These are phyloP conservation scores for Formica exsecta DNA, from an alignment of 1,140 invertebrate species.

Conservation along the genomic window DNA sequence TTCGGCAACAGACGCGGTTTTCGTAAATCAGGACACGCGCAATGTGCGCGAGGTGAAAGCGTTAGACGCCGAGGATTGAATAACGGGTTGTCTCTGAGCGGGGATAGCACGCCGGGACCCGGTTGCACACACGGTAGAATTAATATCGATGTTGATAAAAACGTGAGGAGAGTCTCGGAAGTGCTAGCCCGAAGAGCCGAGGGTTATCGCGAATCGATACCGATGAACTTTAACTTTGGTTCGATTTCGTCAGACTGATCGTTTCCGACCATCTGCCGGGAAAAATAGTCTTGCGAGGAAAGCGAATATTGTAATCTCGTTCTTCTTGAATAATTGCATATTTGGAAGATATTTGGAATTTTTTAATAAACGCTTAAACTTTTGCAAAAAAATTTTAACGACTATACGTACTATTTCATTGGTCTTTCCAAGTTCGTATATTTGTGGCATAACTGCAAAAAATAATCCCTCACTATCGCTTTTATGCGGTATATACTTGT, in stretches of 20 bases:
- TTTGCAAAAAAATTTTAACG: neutral
- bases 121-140: conserved; percentile 55
- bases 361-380: neutral
- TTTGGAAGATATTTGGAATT: neutral
- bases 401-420: neutral
- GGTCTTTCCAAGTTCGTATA: neutral
- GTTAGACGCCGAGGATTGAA: conserved; percentile 60
- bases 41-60: conserved; percentile 62
- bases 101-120: neutral
- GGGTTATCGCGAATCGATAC: conserved; percentile 66
- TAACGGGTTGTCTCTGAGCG: neutral
- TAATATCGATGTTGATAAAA: conserved; percentile 51
- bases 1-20: conserved; percentile 28
- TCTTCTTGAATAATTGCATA: neutral
- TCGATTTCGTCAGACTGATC: neutral
- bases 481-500: conserved; percentile 46
- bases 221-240: conserved; percentile 53
- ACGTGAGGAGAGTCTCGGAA: conserved; percentile 58
- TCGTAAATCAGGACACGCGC: conserved; percentile 69
- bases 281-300: conserved; percentile 2
- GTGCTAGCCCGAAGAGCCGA: conserved; percentile 22
- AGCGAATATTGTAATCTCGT: neutral
- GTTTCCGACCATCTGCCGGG: neutral
- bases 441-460: conserved; percentile 39
- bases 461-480: conserved; percentile 22